Base-by-base conservation (phyloP, 2,888 invertebrate species). In the Drosophila percnosoma region DNA sequence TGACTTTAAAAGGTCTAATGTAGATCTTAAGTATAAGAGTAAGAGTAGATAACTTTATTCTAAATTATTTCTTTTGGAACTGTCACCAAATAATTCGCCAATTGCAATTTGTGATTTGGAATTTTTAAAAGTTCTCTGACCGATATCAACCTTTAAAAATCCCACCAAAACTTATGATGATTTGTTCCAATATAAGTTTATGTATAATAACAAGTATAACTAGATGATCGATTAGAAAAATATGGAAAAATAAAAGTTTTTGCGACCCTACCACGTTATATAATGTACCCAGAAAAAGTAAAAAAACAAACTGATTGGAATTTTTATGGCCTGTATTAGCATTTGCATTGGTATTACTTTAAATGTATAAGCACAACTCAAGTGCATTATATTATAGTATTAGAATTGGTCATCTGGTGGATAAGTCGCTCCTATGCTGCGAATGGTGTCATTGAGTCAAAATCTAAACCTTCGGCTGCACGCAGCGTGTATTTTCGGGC, bases 401-500 rank as follows among this genome's bases (percentile, higher is more conserved):
- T 57, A 29, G 1, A 27, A 42, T 10, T 34, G 18, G 27, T 63
- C 27, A 48, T 34, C 57, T 62, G 72, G 69, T 73, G 71, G 59
- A 63, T 34, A 48, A 48, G 53, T 51, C 55, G 51, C 51, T 63
- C 29, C 49, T 34, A 13, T 38, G 18, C 24, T 49, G 27, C 53
- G 48, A 31, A 54, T 59, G n/a, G 36, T 45, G 34, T 68, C 62
- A 42, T 24, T 45, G 4, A 13, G 15, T 42, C 4, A n/a, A 62
- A n/a, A 21, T 33, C 40, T 77, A 85, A 27, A 52, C 73, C 52
- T 51, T 15, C 4, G 80, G 77, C 64, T 82, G 91, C 8, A 82
- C 73, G 54, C 91, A 91, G 10, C 79, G 73, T 7, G 90, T 90
- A 36, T 91, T 92, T 66, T 91, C 80, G 7, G 91, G 92, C 61